phyloP scores from a whole-genome alignment of 92 coral and sea anemone species.

The Bergia sp. region DNA sequence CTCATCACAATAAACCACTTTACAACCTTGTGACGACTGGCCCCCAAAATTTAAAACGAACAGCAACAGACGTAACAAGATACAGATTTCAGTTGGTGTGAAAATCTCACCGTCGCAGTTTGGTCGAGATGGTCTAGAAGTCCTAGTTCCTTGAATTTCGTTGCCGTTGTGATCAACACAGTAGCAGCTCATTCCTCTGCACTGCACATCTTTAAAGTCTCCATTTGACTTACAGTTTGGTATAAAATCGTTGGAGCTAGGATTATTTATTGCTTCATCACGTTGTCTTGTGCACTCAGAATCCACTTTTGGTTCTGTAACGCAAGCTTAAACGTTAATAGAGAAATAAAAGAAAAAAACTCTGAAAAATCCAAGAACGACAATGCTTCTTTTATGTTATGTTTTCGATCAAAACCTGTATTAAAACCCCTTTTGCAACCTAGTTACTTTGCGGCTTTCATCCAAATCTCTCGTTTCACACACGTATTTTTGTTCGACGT shows the following conservation, averaged over 20 bases:
- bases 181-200: slow-evolving; percentile 68
- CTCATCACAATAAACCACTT: too few relatives aligned
- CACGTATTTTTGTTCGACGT: too few relatives aligned
- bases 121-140: slow-evolving; percentile 78
- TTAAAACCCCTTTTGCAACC: too few relatives aligned
- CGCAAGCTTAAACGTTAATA: not conserved
- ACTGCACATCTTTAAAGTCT: slow-evolving; percentile 63
- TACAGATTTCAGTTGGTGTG: not conserved
- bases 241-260: slow-evolving; percentile 48
- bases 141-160: slow-evolving; percentile 78
- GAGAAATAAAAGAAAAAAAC: not conserved
- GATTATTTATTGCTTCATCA: slow-evolving; percentile 21
- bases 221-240: slow-evolving; percentile 69
- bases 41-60: not conserved
- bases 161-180: slow-evolving; percentile 81
- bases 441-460: too few relatives aligned
- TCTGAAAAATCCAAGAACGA: too few relatives aligned
- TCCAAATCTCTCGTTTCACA: too few relatives aligned
- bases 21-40: not conserved
- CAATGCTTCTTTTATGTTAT: too few relatives aligned
- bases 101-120: slow-evolving; percentile 69
- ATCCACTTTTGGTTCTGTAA: slow-evolving; percentile 37
- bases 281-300: slow-evolving; percentile 38
- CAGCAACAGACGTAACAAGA: not conserved
- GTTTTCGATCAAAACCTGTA: too few relatives aligned